Conservation (phyloP, 92 coral and sea anemone species). For the Epizoanthus scotinus region DNA sequence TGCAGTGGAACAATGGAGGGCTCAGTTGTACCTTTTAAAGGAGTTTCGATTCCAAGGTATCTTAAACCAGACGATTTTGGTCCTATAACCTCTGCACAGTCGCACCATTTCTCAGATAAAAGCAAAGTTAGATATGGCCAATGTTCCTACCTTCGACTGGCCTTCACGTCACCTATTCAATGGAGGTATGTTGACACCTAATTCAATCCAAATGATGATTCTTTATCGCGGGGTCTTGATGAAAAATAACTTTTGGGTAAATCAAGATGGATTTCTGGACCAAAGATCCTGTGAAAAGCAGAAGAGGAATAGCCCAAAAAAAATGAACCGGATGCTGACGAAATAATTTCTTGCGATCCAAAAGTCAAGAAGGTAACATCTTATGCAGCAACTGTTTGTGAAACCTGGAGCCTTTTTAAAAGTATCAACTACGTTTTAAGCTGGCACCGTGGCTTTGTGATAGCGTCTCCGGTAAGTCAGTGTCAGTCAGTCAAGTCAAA, state of each 20-base stretch:
- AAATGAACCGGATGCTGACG: too few relatives aligned
- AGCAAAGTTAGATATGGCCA: conserved; percentile 3
- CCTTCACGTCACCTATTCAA: neutral
- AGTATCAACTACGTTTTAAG: too few relatives aligned
- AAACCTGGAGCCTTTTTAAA: too few relatives aligned
- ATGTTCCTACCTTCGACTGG: conserved; percentile 3
- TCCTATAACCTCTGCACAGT: neutral
- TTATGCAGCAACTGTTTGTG: too few relatives aligned
- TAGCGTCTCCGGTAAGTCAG: too few relatives aligned
- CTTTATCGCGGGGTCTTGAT: conserved; percentile 27
- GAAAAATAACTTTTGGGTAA: neutral
- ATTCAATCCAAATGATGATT: conserved; percentile 13
- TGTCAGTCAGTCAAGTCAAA: too few relatives aligned
- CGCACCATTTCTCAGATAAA: conserved; percentile 20
- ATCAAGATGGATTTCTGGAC: conserved; percentile 24
- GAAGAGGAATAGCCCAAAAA: neutral
- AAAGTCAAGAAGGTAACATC: too few relatives aligned
- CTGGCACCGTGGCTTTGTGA: too few relatives aligned
- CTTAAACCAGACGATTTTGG: conserved; percentile 23
- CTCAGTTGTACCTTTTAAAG: conserved; percentile 7
- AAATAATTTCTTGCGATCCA: too few relatives aligned
- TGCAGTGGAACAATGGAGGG: conserved; percentile 26
- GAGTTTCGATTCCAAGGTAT: conserved; percentile 6
- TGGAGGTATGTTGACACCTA: conserved; percentile 36
- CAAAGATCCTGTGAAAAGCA: conserved; percentile 19